phyloP scores from a whole-genome alignment of 2,888 invertebrate genomes.

The Pandemis corylana region DNA sequence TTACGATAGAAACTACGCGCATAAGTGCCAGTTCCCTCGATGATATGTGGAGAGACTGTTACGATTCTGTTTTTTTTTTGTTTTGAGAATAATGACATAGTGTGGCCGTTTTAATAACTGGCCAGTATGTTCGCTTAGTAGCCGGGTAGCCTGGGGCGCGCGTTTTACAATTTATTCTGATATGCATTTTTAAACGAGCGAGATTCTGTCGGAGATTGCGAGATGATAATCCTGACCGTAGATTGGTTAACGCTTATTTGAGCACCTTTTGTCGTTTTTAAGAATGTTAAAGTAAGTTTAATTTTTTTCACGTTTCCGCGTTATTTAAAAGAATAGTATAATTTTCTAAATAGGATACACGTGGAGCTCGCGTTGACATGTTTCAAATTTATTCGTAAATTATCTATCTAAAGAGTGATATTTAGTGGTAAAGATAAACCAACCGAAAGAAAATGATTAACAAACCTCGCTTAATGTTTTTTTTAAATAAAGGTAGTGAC shows the following conservation, averaged over 20 bases:
- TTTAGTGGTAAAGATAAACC: too few species aligned
- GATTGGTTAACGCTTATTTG: conserved; percentile 21
- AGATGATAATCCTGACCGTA: conserved; percentile 37
- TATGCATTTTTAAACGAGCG: conserved; percentile 60
- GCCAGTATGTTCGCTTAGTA: conserved; percentile 58
- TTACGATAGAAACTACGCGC: conserved; percentile 83
- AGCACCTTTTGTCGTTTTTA: conserved; percentile 8
- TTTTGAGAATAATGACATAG: conserved; percentile 81
- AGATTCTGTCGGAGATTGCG: conserved; percentile 38
- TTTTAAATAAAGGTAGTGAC: too few species aligned
- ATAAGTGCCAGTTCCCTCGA: conserved; percentile 79
- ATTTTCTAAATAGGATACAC: too few species aligned
- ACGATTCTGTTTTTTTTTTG: conserved; percentile 77
- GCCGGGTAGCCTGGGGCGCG: conserved; percentile 66
- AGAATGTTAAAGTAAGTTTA: conserved; percentile 4
- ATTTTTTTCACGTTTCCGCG: not conserved
- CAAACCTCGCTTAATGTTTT: too few species aligned
- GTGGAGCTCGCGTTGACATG: too few species aligned
- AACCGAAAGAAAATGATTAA: too few species aligned
- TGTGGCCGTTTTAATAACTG: conserved; percentile 79
- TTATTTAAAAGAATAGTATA: not conserved
- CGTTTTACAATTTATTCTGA: conserved; percentile 73
- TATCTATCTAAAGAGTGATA: too few species aligned
- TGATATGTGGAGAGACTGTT: conserved; percentile 81
- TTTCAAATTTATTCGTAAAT: too few species aligned